These are phyloP conservation scores for Drosophila yakuba DNA, from an alignment of 1,140 invertebrate species.

Conservation along the genomic window DNA sequence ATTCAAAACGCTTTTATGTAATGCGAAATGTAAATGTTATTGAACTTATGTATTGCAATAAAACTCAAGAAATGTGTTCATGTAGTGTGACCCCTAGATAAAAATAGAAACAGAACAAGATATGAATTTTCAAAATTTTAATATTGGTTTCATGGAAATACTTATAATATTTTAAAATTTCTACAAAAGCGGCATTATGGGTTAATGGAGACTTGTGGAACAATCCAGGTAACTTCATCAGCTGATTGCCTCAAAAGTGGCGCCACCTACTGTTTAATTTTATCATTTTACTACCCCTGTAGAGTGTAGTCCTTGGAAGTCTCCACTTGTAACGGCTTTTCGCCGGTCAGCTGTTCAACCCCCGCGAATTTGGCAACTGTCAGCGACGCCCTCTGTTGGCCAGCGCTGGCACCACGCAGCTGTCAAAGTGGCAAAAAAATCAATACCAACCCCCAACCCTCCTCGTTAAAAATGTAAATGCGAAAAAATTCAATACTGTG, in stretches of 20 bases:
- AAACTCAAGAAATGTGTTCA: conserved; percentile 68
- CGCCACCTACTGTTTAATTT: conserved; percentile 7
- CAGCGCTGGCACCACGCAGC: conserved; percentile 1
- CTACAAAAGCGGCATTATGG: background rate
- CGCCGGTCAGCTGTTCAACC: conserved; percentile 55
- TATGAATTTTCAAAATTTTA: background rate
- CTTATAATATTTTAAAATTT: background rate
- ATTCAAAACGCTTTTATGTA: conserved; percentile 69
- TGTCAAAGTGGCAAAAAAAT: conserved; percentile 76
- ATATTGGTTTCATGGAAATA: background rate
- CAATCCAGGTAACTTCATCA: background rate
- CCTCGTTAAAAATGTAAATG: conserved; percentile 83
- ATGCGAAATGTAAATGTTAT: conserved; percentile 74
- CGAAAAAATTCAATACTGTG: conserved; percentile 83
- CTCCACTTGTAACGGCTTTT: conserved; percentile 8
- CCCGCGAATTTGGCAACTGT: conserved; percentile 33
- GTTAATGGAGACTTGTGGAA: background rate
- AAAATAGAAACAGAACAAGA: background rate
- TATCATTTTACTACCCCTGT: conserved; percentile 4
- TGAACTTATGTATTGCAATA: conserved; percentile 72
- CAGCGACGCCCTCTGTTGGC: conserved; percentile 52
- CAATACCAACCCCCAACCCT: conserved; percentile 80
- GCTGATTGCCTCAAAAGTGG: background rate
- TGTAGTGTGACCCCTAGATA: conserved; percentile 56
- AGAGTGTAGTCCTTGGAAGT: conserved; percentile 20